Conservation (phyloP, 1,140 invertebrate genomes). For the Drosophila saltans region DNA sequence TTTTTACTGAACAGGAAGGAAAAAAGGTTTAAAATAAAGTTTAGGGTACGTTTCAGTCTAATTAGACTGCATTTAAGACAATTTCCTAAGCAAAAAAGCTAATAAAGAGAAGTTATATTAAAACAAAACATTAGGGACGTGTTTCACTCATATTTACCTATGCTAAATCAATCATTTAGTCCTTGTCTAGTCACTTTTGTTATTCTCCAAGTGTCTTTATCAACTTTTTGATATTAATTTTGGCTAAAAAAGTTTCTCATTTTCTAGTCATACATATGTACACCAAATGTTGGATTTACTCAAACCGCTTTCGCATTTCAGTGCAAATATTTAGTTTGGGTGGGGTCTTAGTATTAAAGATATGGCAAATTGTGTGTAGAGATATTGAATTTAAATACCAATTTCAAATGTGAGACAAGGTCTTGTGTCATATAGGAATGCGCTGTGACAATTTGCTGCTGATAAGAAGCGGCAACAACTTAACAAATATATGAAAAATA, state of each 20-base stretch:
- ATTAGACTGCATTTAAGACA: too few relatives aligned
- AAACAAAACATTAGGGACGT: too few relatives aligned
- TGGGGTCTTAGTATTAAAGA: background rate
- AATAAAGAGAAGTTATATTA: too few relatives aligned
- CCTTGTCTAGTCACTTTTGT: background rate
- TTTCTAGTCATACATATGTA: background rate
- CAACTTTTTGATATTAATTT: background rate
- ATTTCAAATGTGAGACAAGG: constrained; percentile 3
- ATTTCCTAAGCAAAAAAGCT: too few relatives aligned
- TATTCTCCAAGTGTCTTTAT: constrained; percentile 1
- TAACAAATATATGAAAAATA: background rate
- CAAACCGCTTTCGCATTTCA: background rate
- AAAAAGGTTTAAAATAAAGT: too few relatives aligned
- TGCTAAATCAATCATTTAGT: too few relatives aligned
- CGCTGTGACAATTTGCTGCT: constrained; percentile 3
- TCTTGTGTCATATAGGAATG: background rate
- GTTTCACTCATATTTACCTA: too few relatives aligned
- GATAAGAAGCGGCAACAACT: constrained; percentile 1
- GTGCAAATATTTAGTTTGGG: background rate
- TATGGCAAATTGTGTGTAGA: background rate
- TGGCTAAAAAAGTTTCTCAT: background rate
- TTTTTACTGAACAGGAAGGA: too few relatives aligned
- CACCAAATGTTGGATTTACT: background rate
- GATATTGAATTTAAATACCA: background rate
- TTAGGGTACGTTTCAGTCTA: too few relatives aligned